Percentiles rank a stretch among this genome's conserved stretches.
phyloP scores from a whole-genome alignment of 2,888 invertebrate species.

The Mythimna pallens region DNA sequence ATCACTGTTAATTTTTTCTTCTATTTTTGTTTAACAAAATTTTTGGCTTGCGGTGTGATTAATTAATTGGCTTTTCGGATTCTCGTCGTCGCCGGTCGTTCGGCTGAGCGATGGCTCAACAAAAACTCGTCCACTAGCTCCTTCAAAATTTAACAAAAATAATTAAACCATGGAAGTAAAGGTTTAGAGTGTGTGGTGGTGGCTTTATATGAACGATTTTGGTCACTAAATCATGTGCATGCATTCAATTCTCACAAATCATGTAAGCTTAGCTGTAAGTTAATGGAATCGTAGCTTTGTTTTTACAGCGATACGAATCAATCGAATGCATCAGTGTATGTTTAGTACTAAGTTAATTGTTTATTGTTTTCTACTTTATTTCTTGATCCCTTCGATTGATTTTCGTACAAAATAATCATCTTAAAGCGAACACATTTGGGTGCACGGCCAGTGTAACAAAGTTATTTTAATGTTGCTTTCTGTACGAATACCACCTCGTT shows the following conservation, averaged over 20 bases:
- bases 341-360: slow-evolving; percentile 3
- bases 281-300: slow-evolving; percentile 81
- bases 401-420: slow-evolving; percentile 70
- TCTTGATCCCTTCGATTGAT: slow-evolving; percentile 71
- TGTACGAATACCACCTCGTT: slow-evolving; percentile 51
- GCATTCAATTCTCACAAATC: slow-evolving; percentile 87
- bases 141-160: slow-evolving; percentile 88
- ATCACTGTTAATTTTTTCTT: slow-evolving; percentile 87
- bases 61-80: slow-evolving; percentile 88
- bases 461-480: slow-evolving; percentile 72
- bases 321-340: slow-evolving; percentile 66
- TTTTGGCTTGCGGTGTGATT: slow-evolving; percentile 89
- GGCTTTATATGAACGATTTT: slow-evolving; percentile 85
- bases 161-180: slow-evolving; percentile 86
- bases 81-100: slow-evolving; percentile 68
- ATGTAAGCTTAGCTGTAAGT: slow-evolving; percentile 86
- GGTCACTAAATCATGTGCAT: slow-evolving; percentile 89
- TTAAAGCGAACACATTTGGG: slow-evolving; percentile 77
- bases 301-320: slow-evolving; percentile 74
- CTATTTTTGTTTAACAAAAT: slow-evolving; percentile 86
- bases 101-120: slow-evolving; percentile 66
- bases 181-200: slow-evolving; percentile 91
- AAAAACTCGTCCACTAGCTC: slow-evolving; percentile 77
- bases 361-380: slow-evolving; percentile 28
- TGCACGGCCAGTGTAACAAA: slow-evolving; percentile 83